phyloP scores from a whole-genome alignment of 2,113 vertebrate species.

The Bungarus multicinctus region DNA sequence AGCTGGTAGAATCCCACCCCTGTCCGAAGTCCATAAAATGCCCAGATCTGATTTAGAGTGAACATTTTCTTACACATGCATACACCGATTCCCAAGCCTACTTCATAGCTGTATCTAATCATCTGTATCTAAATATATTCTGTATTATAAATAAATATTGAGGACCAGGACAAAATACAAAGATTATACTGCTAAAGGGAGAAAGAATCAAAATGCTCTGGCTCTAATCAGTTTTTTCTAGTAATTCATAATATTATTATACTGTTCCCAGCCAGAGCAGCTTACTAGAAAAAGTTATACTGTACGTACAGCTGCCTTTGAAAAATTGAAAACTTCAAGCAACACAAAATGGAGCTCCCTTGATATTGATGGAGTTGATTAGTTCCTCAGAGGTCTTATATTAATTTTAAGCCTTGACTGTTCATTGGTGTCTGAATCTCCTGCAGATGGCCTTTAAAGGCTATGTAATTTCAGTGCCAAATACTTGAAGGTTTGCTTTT shows the following conservation, averaged over 20 bases:
- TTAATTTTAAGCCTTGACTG: background rate
- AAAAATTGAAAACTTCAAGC: background rate
- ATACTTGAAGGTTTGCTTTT: background rate
- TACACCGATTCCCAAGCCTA: background rate
- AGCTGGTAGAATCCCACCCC: too few species aligned
- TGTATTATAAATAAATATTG: background rate
- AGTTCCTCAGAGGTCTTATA: background rate
- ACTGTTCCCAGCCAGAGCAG: background rate
- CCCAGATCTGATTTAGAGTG: background rate
- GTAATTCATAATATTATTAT: background rate
- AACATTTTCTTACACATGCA: background rate
- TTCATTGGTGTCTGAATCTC: background rate
- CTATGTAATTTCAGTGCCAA: background rate
- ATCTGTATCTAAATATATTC: background rate
- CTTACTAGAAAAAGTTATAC: background rate
- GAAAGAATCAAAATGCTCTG: background rate
- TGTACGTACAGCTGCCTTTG: background rate
- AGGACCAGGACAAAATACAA: background rate
- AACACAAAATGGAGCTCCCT: background rate
- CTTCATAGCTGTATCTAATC: background rate
- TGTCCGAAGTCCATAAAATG: background rate
- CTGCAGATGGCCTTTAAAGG: background rate
- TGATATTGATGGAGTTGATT: background rate
- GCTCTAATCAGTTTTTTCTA: background rate
- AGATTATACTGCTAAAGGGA: background rate